These are phyloP conservation scores for Oriolus oriolus DNA, from an alignment of 2,113 vertebrate genomes.

Conservation along the genomic window DNA sequence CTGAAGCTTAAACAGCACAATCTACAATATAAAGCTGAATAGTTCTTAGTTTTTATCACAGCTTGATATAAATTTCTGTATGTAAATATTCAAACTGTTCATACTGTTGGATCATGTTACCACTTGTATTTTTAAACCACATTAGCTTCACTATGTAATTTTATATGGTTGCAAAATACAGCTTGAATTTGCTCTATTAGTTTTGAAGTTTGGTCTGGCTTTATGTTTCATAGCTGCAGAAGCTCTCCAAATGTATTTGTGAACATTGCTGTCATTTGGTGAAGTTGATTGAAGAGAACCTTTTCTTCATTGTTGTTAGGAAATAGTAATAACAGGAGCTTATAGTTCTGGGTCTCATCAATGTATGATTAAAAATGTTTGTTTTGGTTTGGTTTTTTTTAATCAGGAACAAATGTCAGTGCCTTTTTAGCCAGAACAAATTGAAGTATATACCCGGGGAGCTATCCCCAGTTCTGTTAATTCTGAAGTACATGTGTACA, in stretches of 20 bases:
- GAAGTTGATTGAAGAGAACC: background rate
- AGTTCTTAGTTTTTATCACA: background rate
- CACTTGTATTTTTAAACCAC: background rate
- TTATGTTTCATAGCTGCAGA: background rate
- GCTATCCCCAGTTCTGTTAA: background rate
- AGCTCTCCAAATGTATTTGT: background rate
- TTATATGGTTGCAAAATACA: background rate
- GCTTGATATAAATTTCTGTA: background rate
- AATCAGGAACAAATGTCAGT: background rate
- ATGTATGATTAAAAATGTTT: background rate
- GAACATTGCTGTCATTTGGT: background rate
- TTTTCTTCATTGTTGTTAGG: background rate
- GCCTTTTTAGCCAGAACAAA: background rate
- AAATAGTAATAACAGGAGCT: background rate
- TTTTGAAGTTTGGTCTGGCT: background rate
- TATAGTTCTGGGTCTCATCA: background rate
- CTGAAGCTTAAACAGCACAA: background rate
- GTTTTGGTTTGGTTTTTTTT: too few species aligned
- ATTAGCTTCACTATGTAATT: background rate
- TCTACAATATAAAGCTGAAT: background rate
- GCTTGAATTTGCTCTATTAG: background rate
- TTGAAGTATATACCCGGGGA: background rate
- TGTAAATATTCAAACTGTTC: background rate
- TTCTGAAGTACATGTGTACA: background rate
- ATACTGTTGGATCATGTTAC: background rate